Conservation (phyloP, 23 tunicate genomes). For the Pegea sp. region DNA sequence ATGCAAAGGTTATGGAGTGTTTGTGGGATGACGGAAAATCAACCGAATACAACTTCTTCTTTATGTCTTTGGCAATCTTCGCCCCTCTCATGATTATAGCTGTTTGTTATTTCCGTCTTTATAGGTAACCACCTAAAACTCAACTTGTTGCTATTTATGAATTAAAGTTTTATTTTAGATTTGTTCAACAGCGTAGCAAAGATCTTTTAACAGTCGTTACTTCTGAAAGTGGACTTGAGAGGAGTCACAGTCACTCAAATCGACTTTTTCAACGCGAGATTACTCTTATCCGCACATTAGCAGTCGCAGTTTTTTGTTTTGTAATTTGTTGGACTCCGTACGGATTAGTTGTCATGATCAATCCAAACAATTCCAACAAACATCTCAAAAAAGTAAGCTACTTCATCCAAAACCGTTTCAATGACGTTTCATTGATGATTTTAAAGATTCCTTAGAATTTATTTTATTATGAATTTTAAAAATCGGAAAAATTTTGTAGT, state of each 20-base stretch:
- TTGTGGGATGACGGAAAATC: conserved; percentile 15
- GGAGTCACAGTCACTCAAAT: not conserved
- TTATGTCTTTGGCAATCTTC: conserved; percentile 12
- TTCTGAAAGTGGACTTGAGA: not conserved
- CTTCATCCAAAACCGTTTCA: no score
- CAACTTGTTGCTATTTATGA: not conserved
- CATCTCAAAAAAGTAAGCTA: not conserved
- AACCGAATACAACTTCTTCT: conserved; percentile 7
- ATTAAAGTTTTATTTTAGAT: not conserved
- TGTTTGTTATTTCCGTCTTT: conserved; percentile 11
- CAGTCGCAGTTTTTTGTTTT: not conserved
- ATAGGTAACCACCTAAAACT: conserved; percentile 3
- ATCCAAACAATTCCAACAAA: not conserved
- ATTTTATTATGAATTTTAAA: no score
- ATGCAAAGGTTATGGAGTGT: conserved; percentile 15
- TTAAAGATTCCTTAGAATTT: no score
- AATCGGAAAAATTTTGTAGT: no score
- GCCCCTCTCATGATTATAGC: conserved; percentile 8
- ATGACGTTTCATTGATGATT: no score
- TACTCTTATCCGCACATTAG: not conserved
- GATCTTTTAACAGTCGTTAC: not conserved
- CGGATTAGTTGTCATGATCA: not conserved
- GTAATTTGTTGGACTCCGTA: not conserved
- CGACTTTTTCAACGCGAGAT: not conserved
- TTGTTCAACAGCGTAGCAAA: not conserved